Evolutionary conservation across 2,888 invertebrate species (phyloP).

Genomic region (Microctonus brassicae): DNA sequence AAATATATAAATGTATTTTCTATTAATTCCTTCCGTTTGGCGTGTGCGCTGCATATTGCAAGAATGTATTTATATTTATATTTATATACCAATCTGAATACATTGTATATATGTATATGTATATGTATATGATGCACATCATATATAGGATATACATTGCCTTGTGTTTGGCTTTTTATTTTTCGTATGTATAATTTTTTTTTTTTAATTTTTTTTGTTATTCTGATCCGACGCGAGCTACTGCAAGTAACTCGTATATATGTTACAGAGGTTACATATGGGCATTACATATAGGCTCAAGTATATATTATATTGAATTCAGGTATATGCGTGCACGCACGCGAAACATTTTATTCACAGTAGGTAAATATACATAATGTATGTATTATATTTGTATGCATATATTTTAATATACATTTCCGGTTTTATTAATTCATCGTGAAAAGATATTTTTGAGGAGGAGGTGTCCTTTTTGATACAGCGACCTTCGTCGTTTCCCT

Average conservation of each 20-base stretch:
- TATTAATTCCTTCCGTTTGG: conserved; percentile 60
- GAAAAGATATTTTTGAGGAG: too few relatives aligned
- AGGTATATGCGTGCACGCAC: background rate
- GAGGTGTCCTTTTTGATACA: background rate
- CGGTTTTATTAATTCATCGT: conserved; percentile 1
- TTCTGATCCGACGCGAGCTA: background rate
- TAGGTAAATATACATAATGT: background rate
- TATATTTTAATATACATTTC: background rate
- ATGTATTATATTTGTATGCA: too few relatives aligned
- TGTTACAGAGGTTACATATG: background rate
- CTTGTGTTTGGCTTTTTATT: background rate
- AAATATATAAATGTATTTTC: conserved; percentile 60
- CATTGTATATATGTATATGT: background rate
- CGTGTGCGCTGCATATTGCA: conserved; percentile 27
- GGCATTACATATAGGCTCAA: background rate
- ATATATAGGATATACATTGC: background rate
- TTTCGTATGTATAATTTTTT: background rate
- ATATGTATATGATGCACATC: conserved; percentile 17
- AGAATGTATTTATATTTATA: conserved; percentile 12
- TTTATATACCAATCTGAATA: too few relatives aligned
- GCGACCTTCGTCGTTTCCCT: background rate
- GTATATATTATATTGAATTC: conserved; percentile 7
- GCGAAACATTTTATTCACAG: background rate
- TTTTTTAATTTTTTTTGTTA: background rate
- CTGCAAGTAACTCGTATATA: background rate